Conservation (phyloP, 2,888 invertebrate species). For the Subacronicta megacephala region DNA sequence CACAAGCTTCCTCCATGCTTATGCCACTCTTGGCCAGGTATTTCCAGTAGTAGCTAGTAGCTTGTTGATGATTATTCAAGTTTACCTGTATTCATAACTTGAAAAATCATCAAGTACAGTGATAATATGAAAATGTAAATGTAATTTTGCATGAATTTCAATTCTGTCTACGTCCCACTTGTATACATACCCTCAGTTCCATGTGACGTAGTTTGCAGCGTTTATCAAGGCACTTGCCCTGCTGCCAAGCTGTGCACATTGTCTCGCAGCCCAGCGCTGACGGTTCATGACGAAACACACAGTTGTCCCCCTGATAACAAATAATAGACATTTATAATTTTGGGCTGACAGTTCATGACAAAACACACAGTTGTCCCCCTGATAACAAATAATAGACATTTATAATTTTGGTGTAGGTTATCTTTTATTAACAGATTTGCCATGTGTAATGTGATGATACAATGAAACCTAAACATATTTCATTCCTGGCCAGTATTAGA, state of each 20-base stretch:
- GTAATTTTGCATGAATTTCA: no score
- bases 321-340: slow-evolving; percentile 2
- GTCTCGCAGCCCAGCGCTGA: slow-evolving; percentile 95
- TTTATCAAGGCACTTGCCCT: slow-evolving; percentile 94
- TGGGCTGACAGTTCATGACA: slow-evolving; percentile 95
- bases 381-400: slow-evolving; percentile 45
- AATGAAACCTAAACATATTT: slow-evolving; percentile 19
- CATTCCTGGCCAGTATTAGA: slow-evolving; percentile 17
- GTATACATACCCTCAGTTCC: slow-evolving; percentile 92
- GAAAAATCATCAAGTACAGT: no score
- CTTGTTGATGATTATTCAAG: no score
- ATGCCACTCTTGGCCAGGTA: no score
- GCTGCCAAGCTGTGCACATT: slow-evolving; percentile 95
- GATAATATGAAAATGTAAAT: no score
- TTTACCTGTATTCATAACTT: no score
- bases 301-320: slow-evolving; percentile 92
- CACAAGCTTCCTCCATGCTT: no score
- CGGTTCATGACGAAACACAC: slow-evolving; percentile 95
- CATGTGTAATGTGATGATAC: slow-evolving; percentile 27
- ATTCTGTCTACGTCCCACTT: neutral
- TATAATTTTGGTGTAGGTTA: neutral
- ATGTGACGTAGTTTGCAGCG: slow-evolving; percentile 95
- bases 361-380: slow-evolving; percentile 95
- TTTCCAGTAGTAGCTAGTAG: no score
- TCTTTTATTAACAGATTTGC: slow-evolving; percentile 10